These are phyloP conservation scores for Bagarius yarrelli DNA, from an alignment of 2,113 vertebrate genomes.

Conservation along the genomic window DNA sequence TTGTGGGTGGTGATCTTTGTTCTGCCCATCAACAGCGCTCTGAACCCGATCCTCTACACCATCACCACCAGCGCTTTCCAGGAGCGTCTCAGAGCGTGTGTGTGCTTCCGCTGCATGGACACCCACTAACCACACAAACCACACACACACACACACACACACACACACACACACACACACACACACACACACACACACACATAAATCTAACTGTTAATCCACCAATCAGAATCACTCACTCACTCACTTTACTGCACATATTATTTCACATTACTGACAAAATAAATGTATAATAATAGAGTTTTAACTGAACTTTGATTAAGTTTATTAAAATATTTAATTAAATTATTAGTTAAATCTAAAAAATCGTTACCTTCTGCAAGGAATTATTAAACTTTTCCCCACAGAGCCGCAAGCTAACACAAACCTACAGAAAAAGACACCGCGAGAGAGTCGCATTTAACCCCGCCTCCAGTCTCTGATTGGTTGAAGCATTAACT, in stretches of 20 bases:
- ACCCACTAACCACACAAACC: constrained; percentile 34
- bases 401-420: too few relatives aligned
- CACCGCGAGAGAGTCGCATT: too few relatives aligned
- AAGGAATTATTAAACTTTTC: too few relatives aligned
- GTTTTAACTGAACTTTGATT: too few relatives aligned
- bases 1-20: constrained; percentile 68
- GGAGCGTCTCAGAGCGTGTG: constrained; percentile 65
- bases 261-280: too few relatives aligned
- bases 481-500: background rate
- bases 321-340: too few relatives aligned
- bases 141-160: constrained; percentile 25
- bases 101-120: constrained; percentile 49
- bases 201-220: background rate
- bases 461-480: background rate
- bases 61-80: constrained; percentile 70
- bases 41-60: constrained; percentile 69
- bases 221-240: background rate
- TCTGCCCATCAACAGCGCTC: constrained; percentile 69
- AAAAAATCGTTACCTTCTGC: too few relatives aligned
- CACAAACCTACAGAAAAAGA: too few relatives aligned
- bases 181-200: background rate
- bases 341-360: too few relatives aligned
- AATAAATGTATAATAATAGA: too few relatives aligned
- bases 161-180: too few relatives aligned
- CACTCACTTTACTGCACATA: too few relatives aligned